Conservation (phyloP, 2,113 vertebrate species). For the Typhlomys cinereus region DNA sequence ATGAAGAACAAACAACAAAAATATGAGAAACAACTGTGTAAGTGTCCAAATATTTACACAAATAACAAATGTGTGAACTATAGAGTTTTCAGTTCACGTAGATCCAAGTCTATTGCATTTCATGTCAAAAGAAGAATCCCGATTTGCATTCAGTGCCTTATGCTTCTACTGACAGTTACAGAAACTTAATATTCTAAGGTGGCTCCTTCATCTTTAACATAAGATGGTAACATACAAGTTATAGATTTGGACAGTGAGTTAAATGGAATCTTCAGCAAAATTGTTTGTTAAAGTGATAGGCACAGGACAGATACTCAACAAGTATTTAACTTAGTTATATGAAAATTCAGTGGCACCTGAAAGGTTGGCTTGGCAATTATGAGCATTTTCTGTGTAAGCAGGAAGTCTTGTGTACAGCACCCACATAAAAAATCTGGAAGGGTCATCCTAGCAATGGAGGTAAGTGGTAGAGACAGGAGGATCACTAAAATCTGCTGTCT, state of each 20-base stretch:
- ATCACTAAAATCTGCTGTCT: too few species aligned
- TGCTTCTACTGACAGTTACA: background rate
- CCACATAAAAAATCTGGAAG: too few species aligned
- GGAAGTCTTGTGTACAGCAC: too few species aligned
- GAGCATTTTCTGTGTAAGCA: too few species aligned
- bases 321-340: background rate
- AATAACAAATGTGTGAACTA: background rate
- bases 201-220: background rate
- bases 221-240: background rate
- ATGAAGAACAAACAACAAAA: too few species aligned
- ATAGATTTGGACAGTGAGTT: background rate
- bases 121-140: background rate
- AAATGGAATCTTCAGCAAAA: background rate
- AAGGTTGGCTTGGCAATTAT: too few species aligned
- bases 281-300: background rate
- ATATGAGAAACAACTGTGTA: slow-evolving; percentile 48
- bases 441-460: too few species aligned
- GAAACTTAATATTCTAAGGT: background rate
- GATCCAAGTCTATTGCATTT: background rate
- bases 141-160: background rate
- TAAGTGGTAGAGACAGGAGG: too few species aligned
- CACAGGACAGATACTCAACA: background rate
- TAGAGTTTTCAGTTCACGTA: background rate
- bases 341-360: too few species aligned
- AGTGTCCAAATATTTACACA: background rate